Percentiles rank a stretch among this genome's conserved stretches.
Conservation (phyloP, 1,140 invertebrate species). For the Meloidogyne floridensis region DNA sequence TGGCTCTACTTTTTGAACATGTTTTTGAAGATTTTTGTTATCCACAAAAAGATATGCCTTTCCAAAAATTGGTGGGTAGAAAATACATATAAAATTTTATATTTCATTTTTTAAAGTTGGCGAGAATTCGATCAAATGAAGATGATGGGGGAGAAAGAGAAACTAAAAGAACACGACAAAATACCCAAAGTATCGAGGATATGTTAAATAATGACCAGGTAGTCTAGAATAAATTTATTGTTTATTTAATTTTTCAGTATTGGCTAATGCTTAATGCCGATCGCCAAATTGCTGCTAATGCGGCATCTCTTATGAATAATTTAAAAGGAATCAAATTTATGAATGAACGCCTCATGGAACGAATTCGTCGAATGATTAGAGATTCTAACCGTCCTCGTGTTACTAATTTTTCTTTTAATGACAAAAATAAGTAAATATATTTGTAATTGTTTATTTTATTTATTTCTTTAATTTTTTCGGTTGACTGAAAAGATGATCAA, state of each 20-base stretch:
- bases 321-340: background rate
- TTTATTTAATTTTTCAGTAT: background rate
- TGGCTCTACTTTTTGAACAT: slow-evolving; percentile 22
- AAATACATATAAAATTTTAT: background rate
- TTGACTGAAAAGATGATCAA: background rate
- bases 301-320: background rate
- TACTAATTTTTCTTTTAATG: background rate
- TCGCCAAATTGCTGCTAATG: background rate
- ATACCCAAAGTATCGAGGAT: background rate
- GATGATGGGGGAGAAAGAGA: slow-evolving; percentile 5
- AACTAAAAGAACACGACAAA: background rate
- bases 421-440: background rate
- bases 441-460: background rate
- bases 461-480: background rate
- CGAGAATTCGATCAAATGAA: slow-evolving; percentile 11
- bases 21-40: slow-evolving; percentile 7
- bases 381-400: background rate
- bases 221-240: background rate
- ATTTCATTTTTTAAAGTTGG: slow-evolving; percentile 3
- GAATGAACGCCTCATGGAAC: background rate
- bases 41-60: slow-evolving; percentile 12
- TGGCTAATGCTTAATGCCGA: background rate
- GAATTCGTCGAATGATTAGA: background rate
- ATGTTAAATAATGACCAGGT: background rate
- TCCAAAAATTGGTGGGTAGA: slow-evolving; percentile 12